Base-by-base conservation (phyloP, 2,888 invertebrate species). In the Archips xylosteana region DNA sequence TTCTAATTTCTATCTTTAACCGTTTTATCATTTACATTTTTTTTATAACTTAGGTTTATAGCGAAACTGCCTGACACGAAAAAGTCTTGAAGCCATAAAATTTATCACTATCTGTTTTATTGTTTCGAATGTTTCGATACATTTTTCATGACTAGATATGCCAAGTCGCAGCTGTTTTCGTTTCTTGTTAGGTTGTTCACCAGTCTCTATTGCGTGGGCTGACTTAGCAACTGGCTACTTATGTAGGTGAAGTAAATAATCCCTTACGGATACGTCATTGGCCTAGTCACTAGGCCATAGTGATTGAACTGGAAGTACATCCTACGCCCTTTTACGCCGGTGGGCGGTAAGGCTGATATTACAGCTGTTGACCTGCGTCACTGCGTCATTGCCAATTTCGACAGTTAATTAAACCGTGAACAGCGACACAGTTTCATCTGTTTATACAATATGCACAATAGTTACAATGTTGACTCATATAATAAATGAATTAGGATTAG, bases 331-430 rank as follows among this genome's bases (percentile, higher is more conserved):
- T 49, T 34, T 78, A 76, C 76, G 75, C 75, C 71, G 75, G 92
- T 90, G 83, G 91, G 92, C 81, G 91, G 86, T 84, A 91, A 92
- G 91, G 92, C 90, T 89, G 85, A 79, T 76, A 78, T 81, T 91
- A 90, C 89, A 90, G 89, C 90, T 89, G 90, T 76, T 61, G 61
- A 45, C 62, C 73, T 75, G 70, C 75, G 75, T 75, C 73, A 75
- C 74, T 64, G 64, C 65, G 71, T 61, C 36, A 71, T 23, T 23
- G 54, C 47, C 65, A 66, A 42, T 45, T 72, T 67, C 57, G 57
- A 54, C 42, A 23, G 57, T 42, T 45, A 36, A 63, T 63, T 45
- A 45, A 54, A 64, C 13, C 34, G 78, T 77, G 78, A 78, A 86
- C 85, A 87, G 85, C 84, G 87, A 42, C 62, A 4, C 13, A 15